A percentile compares a stretch with the other conserved stretches of the same genome.
These are phyloP conservation scores for Hoplostethus atlanticus DNA, from an alignment of 2,797 vertebrate genomes.

Conservation along the genomic window DNA sequence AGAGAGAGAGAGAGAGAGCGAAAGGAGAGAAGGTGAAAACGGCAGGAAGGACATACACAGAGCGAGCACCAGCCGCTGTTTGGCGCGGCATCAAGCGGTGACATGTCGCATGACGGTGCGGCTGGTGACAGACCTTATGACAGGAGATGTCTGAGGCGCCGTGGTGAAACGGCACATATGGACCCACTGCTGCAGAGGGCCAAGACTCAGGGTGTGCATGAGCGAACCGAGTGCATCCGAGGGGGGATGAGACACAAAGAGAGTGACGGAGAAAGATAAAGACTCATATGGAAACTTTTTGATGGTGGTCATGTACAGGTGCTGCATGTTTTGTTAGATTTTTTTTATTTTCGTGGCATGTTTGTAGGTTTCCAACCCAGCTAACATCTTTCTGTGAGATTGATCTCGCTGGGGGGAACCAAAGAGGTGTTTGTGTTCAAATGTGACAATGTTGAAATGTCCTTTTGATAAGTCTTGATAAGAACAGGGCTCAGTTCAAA, in stretches of 20 bases:
- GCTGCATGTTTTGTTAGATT: no score
- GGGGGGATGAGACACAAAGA: background rate
- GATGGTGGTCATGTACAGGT: no score
- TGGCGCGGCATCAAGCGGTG: constrained; percentile 37
- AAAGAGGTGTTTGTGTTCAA: background rate
- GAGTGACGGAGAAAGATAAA: background rate
- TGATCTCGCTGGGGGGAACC: no score
- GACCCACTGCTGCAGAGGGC: constrained; percentile 25
- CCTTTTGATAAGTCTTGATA: background rate
- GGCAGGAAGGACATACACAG: constrained; percentile 43
- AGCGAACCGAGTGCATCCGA: constrained; percentile 12
- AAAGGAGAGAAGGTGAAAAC: constrained; percentile 51
- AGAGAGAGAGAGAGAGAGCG: constrained; percentile 43
- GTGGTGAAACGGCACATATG: constrained; percentile 54
- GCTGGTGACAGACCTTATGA: constrained; percentile 54
- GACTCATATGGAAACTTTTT: no score
- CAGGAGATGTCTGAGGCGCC: constrained; percentile 49
- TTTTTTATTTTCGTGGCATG: no score
- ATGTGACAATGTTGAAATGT: background rate
- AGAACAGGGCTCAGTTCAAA: background rate
- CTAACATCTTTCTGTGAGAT: no score
- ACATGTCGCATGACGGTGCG: constrained; percentile 23
- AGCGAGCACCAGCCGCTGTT: constrained; percentile 39
- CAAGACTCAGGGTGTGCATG: constrained; percentile 20
- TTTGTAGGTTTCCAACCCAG: no score